Percentiles rank a stretch among this genome's conserved stretches.
phyloP scores from a whole-genome alignment of 2,113 vertebrate genomes.

The Psephotus haematonotus region DNA sequence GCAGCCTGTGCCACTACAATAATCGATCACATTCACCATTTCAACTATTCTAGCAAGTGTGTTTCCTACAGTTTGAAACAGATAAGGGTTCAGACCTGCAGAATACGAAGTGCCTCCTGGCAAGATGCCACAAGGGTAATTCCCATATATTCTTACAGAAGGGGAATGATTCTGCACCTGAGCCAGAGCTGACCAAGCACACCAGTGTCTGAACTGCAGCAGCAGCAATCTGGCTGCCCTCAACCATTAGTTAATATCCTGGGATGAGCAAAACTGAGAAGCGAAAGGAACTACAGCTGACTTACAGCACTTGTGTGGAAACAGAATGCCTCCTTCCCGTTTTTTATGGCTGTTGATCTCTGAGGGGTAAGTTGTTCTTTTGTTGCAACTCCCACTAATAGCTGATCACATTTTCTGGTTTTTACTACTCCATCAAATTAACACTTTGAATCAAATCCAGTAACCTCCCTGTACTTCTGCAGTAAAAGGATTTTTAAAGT shows the following conservation, averaged over 20 bases:
- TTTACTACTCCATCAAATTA: background rate
- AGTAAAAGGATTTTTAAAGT: background rate
- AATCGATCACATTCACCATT: background rate
- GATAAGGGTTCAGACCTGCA: background rate
- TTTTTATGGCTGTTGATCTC: background rate
- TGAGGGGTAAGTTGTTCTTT: background rate
- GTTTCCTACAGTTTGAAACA: accelerated
- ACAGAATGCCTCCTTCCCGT: background rate
- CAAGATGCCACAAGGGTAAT: background rate
- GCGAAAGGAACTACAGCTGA: background rate
- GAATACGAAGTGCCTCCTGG: background rate
- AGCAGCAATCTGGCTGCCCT: background rate
- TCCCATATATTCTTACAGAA: background rate
- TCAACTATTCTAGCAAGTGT: background rate
- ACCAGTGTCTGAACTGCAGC: background rate
- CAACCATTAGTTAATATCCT: background rate
- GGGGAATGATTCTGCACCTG: background rate
- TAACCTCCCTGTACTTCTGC: background rate
- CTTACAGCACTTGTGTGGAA: background rate
- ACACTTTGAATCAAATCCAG: background rate
- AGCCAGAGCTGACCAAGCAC: background rate
- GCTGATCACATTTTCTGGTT: background rate
- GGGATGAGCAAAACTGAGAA: background rate
- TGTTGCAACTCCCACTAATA: background rate
- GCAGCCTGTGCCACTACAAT: background rate